A percentile compares a stretch with the other conserved stretches of the same genome.
Conservation (phyloP, 2,888 invertebrate species). For the Abrostola tripartita region DNA sequence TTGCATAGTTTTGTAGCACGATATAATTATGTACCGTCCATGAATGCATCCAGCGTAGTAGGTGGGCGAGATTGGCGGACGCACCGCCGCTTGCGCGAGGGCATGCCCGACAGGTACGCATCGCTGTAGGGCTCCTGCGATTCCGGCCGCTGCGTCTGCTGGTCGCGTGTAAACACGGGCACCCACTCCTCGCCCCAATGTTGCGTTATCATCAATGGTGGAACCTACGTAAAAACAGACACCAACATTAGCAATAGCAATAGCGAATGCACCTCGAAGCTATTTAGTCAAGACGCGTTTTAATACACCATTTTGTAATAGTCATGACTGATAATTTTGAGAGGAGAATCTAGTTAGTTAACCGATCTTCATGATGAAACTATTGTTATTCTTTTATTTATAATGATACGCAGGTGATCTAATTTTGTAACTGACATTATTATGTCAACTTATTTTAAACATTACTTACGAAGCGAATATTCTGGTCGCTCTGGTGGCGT, state of each 20-base stretch:
- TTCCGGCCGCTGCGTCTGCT: constrained; percentile 90
- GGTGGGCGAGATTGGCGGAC: constrained; percentile 78
- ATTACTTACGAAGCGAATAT: constrained; percentile 55
- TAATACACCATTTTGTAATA: neutral
- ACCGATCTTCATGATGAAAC: too few relatives aligned
- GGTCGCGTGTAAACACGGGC: constrained; percentile 95
- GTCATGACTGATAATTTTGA: neutral
- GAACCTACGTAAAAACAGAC: constrained; percentile 56
- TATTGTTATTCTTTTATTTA: too few relatives aligned
- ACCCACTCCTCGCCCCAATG: constrained; percentile 90
- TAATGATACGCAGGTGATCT: too few relatives aligned
- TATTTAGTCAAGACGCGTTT: constrained; percentile 12
- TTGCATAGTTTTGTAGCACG: too few relatives aligned
- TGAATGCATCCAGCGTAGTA: constrained; percentile 69
- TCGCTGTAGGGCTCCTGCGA: constrained; percentile 92
- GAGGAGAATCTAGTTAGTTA: too few relatives aligned
- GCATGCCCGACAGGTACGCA: constrained; percentile 96
- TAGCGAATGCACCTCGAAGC: constrained; percentile 21
- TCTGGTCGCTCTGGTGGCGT: constrained; percentile 46
- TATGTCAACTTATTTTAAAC: too few relatives aligned
- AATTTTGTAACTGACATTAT: too few relatives aligned
- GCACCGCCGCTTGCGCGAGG: constrained; percentile 95
- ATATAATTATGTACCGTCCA: constrained; percentile 64
- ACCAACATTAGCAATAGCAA: constrained; percentile 33
- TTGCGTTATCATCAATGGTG: constrained; percentile 82